Conservation (phyloP, 2,888 invertebrate species). For the Scotopteryx bipunctaria region DNA sequence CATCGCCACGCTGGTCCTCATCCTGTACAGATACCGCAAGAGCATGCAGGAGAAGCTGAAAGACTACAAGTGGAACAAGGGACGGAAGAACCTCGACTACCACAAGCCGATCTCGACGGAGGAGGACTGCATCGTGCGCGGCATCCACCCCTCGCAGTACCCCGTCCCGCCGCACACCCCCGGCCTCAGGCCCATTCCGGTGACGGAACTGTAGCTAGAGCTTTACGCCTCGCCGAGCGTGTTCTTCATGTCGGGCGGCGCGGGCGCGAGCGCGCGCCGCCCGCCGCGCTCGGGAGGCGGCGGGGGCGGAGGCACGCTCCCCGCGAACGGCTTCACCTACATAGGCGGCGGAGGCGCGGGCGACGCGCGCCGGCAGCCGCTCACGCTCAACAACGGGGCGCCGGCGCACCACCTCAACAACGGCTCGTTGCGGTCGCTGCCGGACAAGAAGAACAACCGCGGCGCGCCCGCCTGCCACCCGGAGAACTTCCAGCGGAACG, state of each 20-base stretch:
- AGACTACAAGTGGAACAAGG: conserved; percentile 91
- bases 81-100: conserved; percentile 93
- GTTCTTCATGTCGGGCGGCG: conserved; percentile 88
- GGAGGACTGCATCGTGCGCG: conserved; percentile 91
- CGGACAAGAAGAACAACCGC: conserved; percentile 77
- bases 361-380: conserved; percentile 73
- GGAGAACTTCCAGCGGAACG: conserved; percentile 79
- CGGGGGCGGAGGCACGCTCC: conserved; percentile 83
- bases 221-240: conserved; percentile 94
- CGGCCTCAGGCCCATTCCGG: conserved; percentile 88
- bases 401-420: conserved; percentile 79
- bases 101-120: conserved; percentile 93
- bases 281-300: conserved; percentile 81
- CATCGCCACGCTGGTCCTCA: conserved; percentile 87
- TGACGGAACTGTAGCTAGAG: conserved; percentile 98
- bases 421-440: conserved; percentile 77
- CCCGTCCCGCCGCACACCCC: conserved; percentile 75
- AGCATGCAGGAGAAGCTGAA: conserved; percentile 92
- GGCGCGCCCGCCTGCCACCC: conserved; percentile 72
- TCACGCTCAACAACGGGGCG: conserved; percentile 79
- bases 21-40: conserved; percentile 91
- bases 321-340: conserved; percentile 90
- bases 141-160: conserved; percentile 83
- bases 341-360: conserved; percentile 85
- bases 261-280: conserved; percentile 79